These are phyloP conservation scores for Itoplectis maculator DNA, from an alignment of 2,888 invertebrate genomes.

Conservation along the genomic window DNA sequence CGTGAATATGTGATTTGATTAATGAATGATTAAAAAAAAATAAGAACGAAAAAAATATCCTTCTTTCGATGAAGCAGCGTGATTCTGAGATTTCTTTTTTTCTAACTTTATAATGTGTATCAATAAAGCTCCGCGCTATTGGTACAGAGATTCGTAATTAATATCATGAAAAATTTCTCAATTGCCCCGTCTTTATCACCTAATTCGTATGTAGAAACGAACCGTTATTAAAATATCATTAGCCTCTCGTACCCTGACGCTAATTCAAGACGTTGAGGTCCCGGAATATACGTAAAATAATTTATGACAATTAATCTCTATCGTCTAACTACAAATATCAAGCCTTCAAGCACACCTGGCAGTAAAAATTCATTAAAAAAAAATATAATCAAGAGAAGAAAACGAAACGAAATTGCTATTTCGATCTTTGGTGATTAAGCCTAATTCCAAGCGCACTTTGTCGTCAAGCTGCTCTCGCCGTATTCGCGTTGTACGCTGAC, in stretches of 20 bases:
- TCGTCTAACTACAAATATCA: slow-evolving; percentile 50
- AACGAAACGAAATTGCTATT: slow-evolving; percentile 44
- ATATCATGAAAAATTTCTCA: slow-evolving; percentile 6
- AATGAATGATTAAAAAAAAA: slow-evolving; percentile 22
- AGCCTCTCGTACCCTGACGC: not conserved
- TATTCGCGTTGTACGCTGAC: slow-evolving; percentile 9
- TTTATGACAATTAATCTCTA: slow-evolving; percentile 15
- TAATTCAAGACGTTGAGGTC: not conserved
- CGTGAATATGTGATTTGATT: slow-evolving; percentile 15
- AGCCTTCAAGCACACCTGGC: slow-evolving; percentile 74
- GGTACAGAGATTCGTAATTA: slow-evolving; percentile 3
- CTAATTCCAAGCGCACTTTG: slow-evolving; percentile 51
- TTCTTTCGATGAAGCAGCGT: not conserved
- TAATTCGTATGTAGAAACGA: not conserved
- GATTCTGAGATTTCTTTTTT: slow-evolving; percentile 25
- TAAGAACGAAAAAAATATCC: not conserved
- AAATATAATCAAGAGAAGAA: slow-evolving; percentile 11
- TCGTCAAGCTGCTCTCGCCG: slow-evolving; percentile 18
- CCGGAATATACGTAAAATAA: slow-evolving; percentile 26
- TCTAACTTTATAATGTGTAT: not conserved
- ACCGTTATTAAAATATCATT: slow-evolving; percentile 14
- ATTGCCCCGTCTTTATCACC: slow-evolving; percentile 2
- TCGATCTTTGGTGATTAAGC: slow-evolving; percentile 64
- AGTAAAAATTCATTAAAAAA: slow-evolving; percentile 64
- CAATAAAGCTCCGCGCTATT: not conserved